Conservation (phyloP, 2,113 vertebrate genomes). For the Pseudorhombus dupliciocellatus region DNA sequence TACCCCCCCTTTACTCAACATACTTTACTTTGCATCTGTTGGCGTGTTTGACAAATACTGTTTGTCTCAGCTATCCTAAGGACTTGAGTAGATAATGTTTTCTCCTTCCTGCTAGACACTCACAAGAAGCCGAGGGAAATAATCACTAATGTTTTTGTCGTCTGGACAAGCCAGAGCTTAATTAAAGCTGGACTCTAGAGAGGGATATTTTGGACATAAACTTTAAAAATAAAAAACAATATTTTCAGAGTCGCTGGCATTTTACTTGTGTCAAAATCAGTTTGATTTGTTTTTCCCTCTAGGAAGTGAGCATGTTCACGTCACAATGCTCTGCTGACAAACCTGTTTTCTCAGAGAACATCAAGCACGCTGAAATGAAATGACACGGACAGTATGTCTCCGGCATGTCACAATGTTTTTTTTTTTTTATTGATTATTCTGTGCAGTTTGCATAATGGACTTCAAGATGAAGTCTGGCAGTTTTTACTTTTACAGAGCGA, state of each 20-base stretch:
- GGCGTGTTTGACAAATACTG: not conserved
- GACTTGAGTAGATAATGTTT: slow-evolving; percentile 3
- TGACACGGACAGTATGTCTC: not conserved
- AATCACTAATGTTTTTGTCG: slow-evolving; percentile 26
- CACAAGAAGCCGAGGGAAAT: slow-evolving; percentile 21
- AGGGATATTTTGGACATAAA: not conserved
- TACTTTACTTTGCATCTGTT: slow-evolving; percentile 40
- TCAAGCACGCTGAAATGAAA: slow-evolving; percentile 11
- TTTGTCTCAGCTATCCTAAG: slow-evolving; percentile 10
- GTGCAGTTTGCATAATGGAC: slow-evolving; percentile 5
- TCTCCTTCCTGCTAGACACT: not conserved
- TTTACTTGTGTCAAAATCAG: slow-evolving; percentile 17
- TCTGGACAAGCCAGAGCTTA: slow-evolving; percentile 24
- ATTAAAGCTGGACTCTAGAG: slow-evolving; percentile 32
- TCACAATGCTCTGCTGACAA: not conserved
- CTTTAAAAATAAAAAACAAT: not conserved
- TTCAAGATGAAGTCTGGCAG: not conserved
- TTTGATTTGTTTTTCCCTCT: slow-evolving; percentile 35
- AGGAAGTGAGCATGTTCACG: slow-evolving; percentile 6
- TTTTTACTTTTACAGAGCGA: not conserved
- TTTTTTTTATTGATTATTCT: not conserved
- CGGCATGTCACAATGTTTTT: not conserved
- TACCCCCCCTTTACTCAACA: not conserved
- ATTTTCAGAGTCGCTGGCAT: slow-evolving; percentile 9
- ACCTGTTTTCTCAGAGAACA: not conserved